Base-by-base conservation (phyloP, 1,140 invertebrate species). In the Ceratina japonica region DNA sequence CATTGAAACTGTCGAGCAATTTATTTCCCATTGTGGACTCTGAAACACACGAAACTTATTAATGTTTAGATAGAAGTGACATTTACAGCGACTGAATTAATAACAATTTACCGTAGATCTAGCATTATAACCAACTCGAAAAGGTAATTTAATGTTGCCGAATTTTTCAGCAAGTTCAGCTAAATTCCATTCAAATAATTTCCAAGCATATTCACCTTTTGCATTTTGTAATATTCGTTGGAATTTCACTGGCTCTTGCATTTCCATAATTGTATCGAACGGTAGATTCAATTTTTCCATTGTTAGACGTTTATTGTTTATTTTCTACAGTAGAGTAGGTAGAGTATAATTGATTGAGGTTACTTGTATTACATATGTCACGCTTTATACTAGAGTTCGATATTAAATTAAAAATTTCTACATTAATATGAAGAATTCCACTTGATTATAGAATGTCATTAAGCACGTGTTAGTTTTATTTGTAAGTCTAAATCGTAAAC, bases 11-110 rank as follows among this genome's bases (percentile, higher is more conserved):
- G 86, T 90, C 27, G 88, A 85, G 86, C 95, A 95, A 69, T 93
- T 92, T 56, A 94, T 93, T 91, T 97, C 97, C 96, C 96, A 97
- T 87, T 96, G 95, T 0, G 96, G 96, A 73, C 94, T 91, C 91
- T 95, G 80, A 65, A 87, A 59, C 49, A 79, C 73, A 62, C 15
- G 4, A 27, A 56, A n/a, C 22, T 54, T 22, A n/a, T 22, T 62
- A n/a, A 16, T 68, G 49, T 49, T 79, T 56, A n/a, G n/a, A 22
- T 75, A 20, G 68, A 54, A 49, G 4, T 31, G 27, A 4, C 27
- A 31, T 31, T 31, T 31, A 31, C 27, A 31, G 27, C 27, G 27
- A 2, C 0, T 51, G 75, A 75, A 82, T 56, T 58, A 63, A 64
- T 66, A 77, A 62, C 27, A 78, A 78, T 63, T 86, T 90, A 93